Evolutionary conservation across 2,113 vertebrate genomes (phyloP), one percentile per base, ranked within the genome.

Genomic region (Anguilla japonica): DNA sequence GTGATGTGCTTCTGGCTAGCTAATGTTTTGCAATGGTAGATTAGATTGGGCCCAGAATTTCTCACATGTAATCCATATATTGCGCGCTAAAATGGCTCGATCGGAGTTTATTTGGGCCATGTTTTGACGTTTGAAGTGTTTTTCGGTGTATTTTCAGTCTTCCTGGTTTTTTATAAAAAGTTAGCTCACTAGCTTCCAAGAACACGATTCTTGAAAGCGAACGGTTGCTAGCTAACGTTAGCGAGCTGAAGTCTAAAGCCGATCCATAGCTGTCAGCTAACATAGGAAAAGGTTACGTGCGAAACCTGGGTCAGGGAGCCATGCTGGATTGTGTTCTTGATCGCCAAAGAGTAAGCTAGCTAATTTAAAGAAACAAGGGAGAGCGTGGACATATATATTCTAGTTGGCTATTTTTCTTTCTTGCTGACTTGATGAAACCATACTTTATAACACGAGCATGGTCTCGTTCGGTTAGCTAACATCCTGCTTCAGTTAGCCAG

Each of bases 271-370:
- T 87, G 46, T 87, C 79, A 71, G 41, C 63, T 39, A 22, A 26
- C 71, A 7, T 41, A 41, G 16, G 83, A 41, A 41, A 56, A 46
- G 29, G 71, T 39, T 78, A 43, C 46, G 41, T 41, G 82, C 82
- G 43, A 56, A 71, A 20, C 67, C 40, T 39, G 15, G 84, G 84
- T 79, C 84, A 56, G n/a, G 67, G 84, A 85, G 84, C 84, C 84
- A 85, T 85, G 84, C 75, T 79, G 67, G 71, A 79, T 50, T 79
- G 13, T 80, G 26, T 75, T 41, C 79, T 39, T 40, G 79, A 18
- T 40, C 13, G 29, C 15, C 39, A 29, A 6, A 22, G 40, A 41
- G 56, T 26, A 11, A 8, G 43, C 41, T 20, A 80, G 22, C 50
- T 82, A 46, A 82, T 82, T 75, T 75, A 75, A 29, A 6, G 71